A percentile compares a stretch with the other conserved stretches of the same genome.
These are phyloP conservation scores for Steinernema carpocapsae DNA, from an alignment of 2,888 invertebrate genomes.

Conservation along the genomic window DNA sequence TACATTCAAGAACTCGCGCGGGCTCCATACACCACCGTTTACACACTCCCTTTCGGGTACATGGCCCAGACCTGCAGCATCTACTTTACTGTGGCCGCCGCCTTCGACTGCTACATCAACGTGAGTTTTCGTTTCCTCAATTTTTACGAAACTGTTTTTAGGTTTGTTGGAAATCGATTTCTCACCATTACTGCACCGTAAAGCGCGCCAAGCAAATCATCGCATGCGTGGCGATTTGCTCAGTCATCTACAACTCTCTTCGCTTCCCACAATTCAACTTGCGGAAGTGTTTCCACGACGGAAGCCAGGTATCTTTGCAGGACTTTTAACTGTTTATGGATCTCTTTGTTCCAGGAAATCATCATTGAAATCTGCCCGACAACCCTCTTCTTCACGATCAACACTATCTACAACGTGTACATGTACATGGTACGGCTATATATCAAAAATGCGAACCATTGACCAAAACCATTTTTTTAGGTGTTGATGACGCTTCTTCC, in stretches of 20 bases:
- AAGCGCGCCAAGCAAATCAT: conserved; percentile 59
- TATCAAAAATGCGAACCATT: too few species aligned
- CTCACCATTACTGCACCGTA: conserved; percentile 61
- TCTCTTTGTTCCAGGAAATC: conserved; percentile 53
- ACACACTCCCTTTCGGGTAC: conserved; percentile 53
- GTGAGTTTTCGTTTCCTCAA: conserved; percentile 50
- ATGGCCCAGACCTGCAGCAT: conserved; percentile 69
- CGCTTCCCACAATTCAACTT: conserved; percentile 68
- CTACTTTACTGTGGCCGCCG: conserved; percentile 69
- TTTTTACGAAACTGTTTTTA: conserved; percentile 40
- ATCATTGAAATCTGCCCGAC: conserved; percentile 69
- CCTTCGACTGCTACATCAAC: conserved; percentile 68
- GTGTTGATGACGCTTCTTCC: conserved; percentile 69
- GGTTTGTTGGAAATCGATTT: conserved; percentile 59
- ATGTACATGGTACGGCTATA: conserved; percentile 66
- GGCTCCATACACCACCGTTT: conserved; percentile 62
- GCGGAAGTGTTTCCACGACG: conserved; percentile 62
- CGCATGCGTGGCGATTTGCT: conserved; percentile 51
- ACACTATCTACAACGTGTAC: conserved; percentile 65
- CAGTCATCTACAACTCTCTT: conserved; percentile 66
- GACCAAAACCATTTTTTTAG: too few species aligned
- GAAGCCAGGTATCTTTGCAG: conserved; percentile 52
- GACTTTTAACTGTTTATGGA: neutral
- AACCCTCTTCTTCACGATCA: conserved; percentile 64
- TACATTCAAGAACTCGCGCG: conserved; percentile 63